Conservation (phyloP, 2,888 invertebrate genomes). For the Scaeva pyrastri region DNA sequence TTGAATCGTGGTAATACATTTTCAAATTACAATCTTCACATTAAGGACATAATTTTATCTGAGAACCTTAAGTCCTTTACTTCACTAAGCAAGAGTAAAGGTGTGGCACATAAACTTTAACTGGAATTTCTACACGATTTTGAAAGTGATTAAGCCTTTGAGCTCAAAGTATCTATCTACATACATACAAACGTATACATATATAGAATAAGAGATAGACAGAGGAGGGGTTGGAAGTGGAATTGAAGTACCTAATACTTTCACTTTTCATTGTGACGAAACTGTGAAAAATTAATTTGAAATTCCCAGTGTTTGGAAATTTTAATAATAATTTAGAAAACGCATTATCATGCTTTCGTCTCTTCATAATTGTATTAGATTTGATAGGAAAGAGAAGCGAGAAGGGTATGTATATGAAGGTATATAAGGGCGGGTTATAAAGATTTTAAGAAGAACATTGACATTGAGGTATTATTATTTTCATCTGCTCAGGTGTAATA, state of each 20-base stretch:
- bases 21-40: constrained; percentile 83
- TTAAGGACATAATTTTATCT: constrained; percentile 83
- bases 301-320: constrained; percentile 60
- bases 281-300: constrained; percentile 72
- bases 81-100: constrained; percentile 27
- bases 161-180: not conserved
- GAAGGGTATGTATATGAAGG: not conserved
- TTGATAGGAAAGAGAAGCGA: not conserved
- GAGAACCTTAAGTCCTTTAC: constrained; percentile 49
- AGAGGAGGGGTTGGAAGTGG: not conserved
- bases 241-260: constrained; percentile 19
- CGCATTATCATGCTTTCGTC: constrained; percentile 67
- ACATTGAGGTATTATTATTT: constrained; percentile 61
- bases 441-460: constrained; percentile 33
- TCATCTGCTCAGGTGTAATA: constrained; percentile 61
- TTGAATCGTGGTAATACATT: constrained; percentile 76
- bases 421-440: not conserved
- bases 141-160: constrained; percentile 36
- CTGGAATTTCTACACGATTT: constrained; percentile 64
- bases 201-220: not conserved
- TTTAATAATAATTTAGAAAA: constrained; percentile 75
- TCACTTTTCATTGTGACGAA: constrained; percentile 57
- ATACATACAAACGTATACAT: no score
- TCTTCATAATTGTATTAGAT: constrained; percentile 74
- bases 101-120: constrained; percentile 64